Conservation (phyloP, 2,797 vertebrate genomes). For the Manis pentadactyla region DNA sequence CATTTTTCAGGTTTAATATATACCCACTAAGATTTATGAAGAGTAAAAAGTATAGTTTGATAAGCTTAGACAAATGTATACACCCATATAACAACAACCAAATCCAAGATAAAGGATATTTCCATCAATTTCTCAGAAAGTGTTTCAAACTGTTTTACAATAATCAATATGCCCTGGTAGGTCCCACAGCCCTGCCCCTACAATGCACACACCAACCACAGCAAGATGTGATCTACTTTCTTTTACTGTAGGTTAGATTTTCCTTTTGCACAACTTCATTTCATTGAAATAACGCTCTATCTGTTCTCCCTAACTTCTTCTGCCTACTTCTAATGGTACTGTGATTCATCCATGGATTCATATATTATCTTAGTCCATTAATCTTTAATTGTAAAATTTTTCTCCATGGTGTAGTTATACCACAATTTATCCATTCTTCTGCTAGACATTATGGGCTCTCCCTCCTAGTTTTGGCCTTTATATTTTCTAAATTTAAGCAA, state of each 20-base stretch:
- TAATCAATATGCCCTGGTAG: neutral
- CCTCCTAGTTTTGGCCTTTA: neutral
- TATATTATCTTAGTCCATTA: neutral
- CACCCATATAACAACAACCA: neutral
- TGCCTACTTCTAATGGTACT: neutral
- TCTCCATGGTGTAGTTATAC: neutral
- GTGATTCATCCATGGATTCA: neutral
- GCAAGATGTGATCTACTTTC: neutral
- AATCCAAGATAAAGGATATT: neutral
- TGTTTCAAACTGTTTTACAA: neutral
- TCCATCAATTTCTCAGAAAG: neutral
- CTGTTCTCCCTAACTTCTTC: neutral
- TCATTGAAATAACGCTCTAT: neutral
- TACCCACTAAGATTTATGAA: neutral
- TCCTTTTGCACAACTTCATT: neutral
- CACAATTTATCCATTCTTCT: neutral
- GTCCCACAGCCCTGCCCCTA: accelerated
- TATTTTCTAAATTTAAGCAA: neutral
- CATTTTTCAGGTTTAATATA: neutral
- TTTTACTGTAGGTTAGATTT: neutral
- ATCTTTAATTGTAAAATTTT: neutral
- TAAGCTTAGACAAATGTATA: neutral
- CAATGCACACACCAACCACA: neutral
- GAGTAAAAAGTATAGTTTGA: neutral
- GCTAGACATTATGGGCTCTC: neutral